phyloP scores from a whole-genome alignment of 2,888 invertebrate species.

The Lordiphosa fenestrarum region DNA sequence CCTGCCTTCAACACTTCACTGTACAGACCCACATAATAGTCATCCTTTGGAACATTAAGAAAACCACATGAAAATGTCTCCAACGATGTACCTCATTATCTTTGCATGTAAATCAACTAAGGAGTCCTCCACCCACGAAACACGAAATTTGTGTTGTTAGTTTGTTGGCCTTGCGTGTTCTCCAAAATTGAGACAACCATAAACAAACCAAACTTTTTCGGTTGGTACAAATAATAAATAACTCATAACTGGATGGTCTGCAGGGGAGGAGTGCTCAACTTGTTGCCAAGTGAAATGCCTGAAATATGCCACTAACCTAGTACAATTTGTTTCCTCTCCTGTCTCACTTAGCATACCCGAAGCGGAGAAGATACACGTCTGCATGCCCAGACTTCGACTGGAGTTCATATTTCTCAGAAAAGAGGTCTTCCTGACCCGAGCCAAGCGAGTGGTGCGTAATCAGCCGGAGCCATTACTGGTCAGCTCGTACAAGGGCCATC shows the following conservation, averaged over 20 bases:
- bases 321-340: background rate
- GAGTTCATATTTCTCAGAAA: constrained; percentile 88
- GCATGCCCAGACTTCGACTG: constrained; percentile 84
- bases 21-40: constrained; percentile 11
- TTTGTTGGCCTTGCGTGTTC: constrained; percentile 51
- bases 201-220: constrained; percentile 33
- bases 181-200: constrained; percentile 39
- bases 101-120: constrained; percentile 42
- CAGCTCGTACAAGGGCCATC: constrained; percentile 87
- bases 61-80: constrained; percentile 60
- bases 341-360: constrained; percentile 66
- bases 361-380: constrained; percentile 81
- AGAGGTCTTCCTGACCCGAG: constrained; percentile 85
- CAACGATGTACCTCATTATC: constrained; percentile 63
- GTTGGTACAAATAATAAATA: constrained; percentile 59
- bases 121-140: constrained; percentile 38
- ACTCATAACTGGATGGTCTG: constrained; percentile 47
- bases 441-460: constrained; percentile 83
- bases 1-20: background rate
- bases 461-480: constrained; percentile 85
- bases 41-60: constrained; percentile 40
- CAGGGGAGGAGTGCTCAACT: background rate
- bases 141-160: background rate
- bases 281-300: constrained; percentile 3
- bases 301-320: constrained; percentile 20